Percentiles rank a stretch among this genome's conserved stretches.
Evolutionary conservation across 2,113 vertebrate species (phyloP).

Genomic region (Recurvirostra avosetta): DNA sequence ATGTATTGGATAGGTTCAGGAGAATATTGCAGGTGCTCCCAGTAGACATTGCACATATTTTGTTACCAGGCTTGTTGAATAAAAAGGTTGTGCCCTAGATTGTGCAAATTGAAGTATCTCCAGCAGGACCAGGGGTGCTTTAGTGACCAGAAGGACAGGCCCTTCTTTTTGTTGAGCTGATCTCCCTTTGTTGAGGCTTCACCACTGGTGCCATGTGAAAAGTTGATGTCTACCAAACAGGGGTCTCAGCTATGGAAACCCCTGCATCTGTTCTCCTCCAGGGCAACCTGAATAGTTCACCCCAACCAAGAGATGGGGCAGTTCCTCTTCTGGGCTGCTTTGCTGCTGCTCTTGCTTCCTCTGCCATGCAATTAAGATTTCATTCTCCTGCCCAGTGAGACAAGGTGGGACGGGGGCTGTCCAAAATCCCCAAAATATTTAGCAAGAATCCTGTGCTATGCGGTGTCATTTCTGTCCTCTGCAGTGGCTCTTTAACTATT

Average conservation of each 20-base stretch:
- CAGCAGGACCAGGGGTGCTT: neutral
- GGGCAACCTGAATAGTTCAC: neutral
- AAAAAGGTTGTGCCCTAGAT: neutral
- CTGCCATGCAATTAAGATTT: neutral
- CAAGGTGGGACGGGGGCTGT: neutral
- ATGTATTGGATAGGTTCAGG: neutral
- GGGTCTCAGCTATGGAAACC: neutral
- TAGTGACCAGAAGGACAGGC: neutral
- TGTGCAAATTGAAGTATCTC: neutral
- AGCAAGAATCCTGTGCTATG: neutral
- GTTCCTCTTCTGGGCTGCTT: neutral
- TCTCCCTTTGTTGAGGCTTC: neutral
- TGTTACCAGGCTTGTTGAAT: neutral
- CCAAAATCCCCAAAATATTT: neutral
- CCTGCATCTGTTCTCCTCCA: neutral
- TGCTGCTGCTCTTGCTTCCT: neutral
- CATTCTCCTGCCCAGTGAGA: neutral
- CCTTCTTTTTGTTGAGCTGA: neutral
- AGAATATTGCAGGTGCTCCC: neutral
- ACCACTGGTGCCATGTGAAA: neutral
- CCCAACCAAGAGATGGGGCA: neutral
- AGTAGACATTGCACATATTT: neutral
- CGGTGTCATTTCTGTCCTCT: neutral
- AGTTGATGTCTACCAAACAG: neutral
- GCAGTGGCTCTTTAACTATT: neutral